Evolutionary conservation across 2,113 vertebrate species (phyloP), one percentile per base, ranked within the genome.

Genomic region (Cavia porcellus): DNA sequence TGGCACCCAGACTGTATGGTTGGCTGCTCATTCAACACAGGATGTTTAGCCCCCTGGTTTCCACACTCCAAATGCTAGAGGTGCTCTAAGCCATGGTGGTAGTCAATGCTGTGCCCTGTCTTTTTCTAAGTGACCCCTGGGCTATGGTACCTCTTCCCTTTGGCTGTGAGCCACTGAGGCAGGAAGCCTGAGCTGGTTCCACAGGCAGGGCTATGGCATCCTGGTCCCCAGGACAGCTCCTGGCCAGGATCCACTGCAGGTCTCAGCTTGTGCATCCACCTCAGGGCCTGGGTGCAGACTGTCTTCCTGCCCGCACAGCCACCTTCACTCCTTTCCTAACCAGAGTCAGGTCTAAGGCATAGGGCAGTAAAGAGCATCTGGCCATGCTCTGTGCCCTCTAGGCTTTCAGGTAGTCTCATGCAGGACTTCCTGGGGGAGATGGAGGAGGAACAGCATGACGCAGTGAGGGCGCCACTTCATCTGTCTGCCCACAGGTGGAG

Each of bases 291-390:
- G 38, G 38, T 13, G 20, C 72, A 10, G 68, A n/a, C 19, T 72
- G 20, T 38, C 32, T 25, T 38, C 66, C 59, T 75, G 10, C 14
- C 19, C 12, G 30, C 47, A 4, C 38, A 28, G 38, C 2, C 9
- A 45, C 38, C 10, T 45, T 82, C 70, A 80, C 61, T 57, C n/a
- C 45, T 80, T 75, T 66, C n/a, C 85, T 15, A 66, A 89, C 52
- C 75, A n/a, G 89, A 92, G 47, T 6, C 45, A 22, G 64, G 17
- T 89, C 52, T 35, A 32, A 89, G 80, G 75, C 70, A 96, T 89
- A 72, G 42, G 47, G 38, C 12, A 52, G 61, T 79, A 62, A 68
- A 13, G 13, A 1, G 2, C 22, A 0, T 2, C 42, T 10, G 57
- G 55, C 38, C 38, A 55, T 13, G 79, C 7, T 35, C n/a, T 9